Percentiles rank a stretch among this genome's conserved stretches.
These are phyloP conservation scores for Gari tellinella DNA, from an alignment of 2,888 invertebrate genomes.

Conservation along the genomic window DNA sequence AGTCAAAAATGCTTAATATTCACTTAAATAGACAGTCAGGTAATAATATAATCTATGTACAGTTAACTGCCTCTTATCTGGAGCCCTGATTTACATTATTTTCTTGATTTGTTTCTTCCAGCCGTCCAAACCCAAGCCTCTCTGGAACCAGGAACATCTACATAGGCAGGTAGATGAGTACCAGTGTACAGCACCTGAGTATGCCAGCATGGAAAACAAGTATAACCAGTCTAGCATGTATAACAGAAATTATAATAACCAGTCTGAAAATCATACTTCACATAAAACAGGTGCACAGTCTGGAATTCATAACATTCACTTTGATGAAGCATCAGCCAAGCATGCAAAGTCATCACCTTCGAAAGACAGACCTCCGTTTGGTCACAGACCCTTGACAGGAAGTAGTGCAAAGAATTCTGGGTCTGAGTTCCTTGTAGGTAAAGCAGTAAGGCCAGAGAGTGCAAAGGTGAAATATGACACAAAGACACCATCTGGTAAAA, in stretches of 20 bases:
- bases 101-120: conserved; percentile 36
- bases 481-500: conserved; percentile 26
- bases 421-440: conserved; percentile 67
- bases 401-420: conserved; percentile 29
- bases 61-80: no score
- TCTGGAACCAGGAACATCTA: conserved; percentile 61
- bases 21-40: no score
- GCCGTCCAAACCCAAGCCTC: conserved; percentile 54
- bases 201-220: conserved; percentile 48
- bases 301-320: conserved; percentile 43
- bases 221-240: conserved; percentile 37
- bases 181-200: conserved; percentile 31
- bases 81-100: no score
- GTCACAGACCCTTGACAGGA: conserved; percentile 46
- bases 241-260: conserved; percentile 6
- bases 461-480: conserved; percentile 48
- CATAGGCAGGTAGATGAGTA: conserved; percentile 35
- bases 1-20: no score
- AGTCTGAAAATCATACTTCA: conserved; percentile 10
- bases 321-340: conserved; percentile 36
- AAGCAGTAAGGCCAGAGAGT: conserved; percentile 61
- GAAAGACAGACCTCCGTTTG: conserved; percentile 43
- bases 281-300: conserved; percentile 7
- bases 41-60: no score
- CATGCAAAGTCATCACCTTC: conserved; percentile 24